Conservation (phyloP, 2,797 vertebrate species). For the Anas flavirostris region DNA sequence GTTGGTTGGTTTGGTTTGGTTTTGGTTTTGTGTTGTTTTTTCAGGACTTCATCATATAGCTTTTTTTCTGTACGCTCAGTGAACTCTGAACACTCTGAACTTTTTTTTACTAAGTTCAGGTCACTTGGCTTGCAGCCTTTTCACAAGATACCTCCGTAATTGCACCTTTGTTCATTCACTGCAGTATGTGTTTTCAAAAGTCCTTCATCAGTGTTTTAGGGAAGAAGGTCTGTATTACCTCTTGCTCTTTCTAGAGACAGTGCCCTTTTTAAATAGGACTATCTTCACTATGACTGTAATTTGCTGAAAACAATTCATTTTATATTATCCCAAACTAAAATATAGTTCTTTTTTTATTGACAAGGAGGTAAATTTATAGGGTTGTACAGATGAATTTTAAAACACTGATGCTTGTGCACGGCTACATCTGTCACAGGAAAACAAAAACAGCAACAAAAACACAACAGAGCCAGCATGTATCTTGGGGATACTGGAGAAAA, state of each 20-base stretch:
- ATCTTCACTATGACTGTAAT: not conserved
- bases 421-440: not conserved
- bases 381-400: not conserved
- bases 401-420: not conserved
- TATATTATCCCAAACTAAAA: not conserved
- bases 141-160: not conserved
- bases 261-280: not conserved
- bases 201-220: not conserved
- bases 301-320: not conserved
- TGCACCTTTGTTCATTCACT: not conserved
- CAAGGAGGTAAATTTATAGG: not conserved
- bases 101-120: not conserved
- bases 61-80: not conserved
- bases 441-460: not conserved
- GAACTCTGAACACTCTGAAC: not conserved
- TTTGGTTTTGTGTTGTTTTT: not conserved
- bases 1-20: not conserved
- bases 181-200: not conserved
- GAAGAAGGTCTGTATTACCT: not conserved
- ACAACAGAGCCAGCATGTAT: not conserved
- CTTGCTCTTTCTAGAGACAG: not conserved
- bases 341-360: not conserved
- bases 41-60: fast-evolving
- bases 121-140: not conserved
- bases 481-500: not conserved